Conservation (phyloP, 2,113 vertebrate genomes). For the Hippopotamus amphibius region DNA sequence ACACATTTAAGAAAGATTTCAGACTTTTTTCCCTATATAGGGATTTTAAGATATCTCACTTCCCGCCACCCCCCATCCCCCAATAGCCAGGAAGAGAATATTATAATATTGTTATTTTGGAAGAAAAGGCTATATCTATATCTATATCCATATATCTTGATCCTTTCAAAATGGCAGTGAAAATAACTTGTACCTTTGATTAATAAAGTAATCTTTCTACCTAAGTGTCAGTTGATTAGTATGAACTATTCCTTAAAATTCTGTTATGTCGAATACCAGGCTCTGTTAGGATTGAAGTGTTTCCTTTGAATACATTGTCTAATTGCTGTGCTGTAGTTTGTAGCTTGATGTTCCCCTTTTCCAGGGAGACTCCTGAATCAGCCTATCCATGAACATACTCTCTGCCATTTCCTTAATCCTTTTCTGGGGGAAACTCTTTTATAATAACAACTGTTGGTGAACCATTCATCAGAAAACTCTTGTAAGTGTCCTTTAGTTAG, state of each 20-base stretch:
- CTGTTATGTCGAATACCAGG: not conserved
- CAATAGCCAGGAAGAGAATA: not conserved
- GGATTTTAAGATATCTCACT: slow-evolving; percentile 35
- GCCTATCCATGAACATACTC: slow-evolving; percentile 76
- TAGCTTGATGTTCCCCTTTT: slow-evolving; percentile 86
- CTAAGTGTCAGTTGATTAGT: not conserved
- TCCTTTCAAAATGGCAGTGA: not conserved
- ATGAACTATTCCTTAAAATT: slow-evolving; percentile 8
- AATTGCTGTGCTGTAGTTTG: slow-evolving; percentile 78
- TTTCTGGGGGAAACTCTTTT: slow-evolving; percentile 81
- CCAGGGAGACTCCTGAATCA: slow-evolving; percentile 84
- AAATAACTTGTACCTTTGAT: not conserved
- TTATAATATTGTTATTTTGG: slow-evolving; percentile 44
- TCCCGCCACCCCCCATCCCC: accelerated
- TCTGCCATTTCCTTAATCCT: slow-evolving; percentile 83
- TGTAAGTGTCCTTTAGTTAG: slow-evolving; percentile 85
- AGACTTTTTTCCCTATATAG: not conserved
- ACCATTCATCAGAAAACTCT: slow-evolving; percentile 80
- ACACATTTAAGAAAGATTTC: slow-evolving; percentile 6
- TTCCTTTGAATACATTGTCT: slow-evolving; percentile 58
- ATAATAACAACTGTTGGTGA: slow-evolving; percentile 83
- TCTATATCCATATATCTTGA: not conserved
- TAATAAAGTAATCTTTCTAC: not conserved
- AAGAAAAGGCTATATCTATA: not conserved
- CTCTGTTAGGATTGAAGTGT: slow-evolving; percentile 29